Percentiles rank a stretch among this genome's conserved stretches.
Conservation (phyloP, 2,888 invertebrate genomes). For the Girardia tigrina region DNA sequence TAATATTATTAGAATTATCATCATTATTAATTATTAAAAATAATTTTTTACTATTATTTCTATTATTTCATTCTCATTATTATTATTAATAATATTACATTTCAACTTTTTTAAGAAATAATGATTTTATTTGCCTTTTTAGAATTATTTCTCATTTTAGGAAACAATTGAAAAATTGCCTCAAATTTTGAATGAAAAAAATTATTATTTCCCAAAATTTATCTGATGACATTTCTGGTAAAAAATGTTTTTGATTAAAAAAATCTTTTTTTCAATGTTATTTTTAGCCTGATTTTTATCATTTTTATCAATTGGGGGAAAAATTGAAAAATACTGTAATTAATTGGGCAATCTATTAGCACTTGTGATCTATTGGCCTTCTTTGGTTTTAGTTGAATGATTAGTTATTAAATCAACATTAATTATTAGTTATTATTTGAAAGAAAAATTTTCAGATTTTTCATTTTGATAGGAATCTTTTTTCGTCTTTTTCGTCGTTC, state of each 20-base stretch:
- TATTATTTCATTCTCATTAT: too few relatives aligned
- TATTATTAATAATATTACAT: too few relatives aligned
- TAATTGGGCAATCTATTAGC: slow-evolving; percentile 17
- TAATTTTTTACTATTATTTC: too few relatives aligned
- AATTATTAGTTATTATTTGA: slow-evolving; percentile 14
- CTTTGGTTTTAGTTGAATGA: not conserved
- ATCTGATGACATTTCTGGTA: not conserved
- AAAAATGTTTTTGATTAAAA: not conserved
- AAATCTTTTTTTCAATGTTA: not conserved
- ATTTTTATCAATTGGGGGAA: not conserved
- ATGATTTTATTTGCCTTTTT: too few relatives aligned
- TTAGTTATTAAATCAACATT: not conserved
- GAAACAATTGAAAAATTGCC: slow-evolving; percentile 14
- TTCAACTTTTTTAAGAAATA: too few relatives aligned
- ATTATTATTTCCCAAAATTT: not conserved
- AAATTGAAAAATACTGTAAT: not conserved
- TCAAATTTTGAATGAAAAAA: not conserved
- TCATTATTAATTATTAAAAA: too few relatives aligned
- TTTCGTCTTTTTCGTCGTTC: too few relatives aligned
- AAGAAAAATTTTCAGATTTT: not conserved
- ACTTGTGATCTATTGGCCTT: slow-evolving; percentile 2
- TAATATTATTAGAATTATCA: too few relatives aligned
- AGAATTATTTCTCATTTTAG: too few relatives aligned
- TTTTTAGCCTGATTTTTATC: slow-evolving; percentile 5
- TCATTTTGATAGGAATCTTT: too few relatives aligned